These are phyloP conservation scores for Spicauda simplicius DNA, from an alignment of 2,888 invertebrate species.

Conservation along the genomic window DNA sequence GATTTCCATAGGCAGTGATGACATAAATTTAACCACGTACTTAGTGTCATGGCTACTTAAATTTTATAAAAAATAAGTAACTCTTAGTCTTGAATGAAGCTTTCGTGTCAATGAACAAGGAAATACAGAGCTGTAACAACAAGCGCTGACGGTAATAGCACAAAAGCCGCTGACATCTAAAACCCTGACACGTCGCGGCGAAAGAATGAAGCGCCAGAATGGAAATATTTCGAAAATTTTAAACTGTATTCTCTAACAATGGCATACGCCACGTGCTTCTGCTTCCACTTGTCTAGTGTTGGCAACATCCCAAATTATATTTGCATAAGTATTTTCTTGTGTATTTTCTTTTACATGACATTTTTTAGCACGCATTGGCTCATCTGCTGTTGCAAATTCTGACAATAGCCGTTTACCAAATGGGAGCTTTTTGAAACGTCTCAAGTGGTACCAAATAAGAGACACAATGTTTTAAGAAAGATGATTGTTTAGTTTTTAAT, in stretches of 20 bases:
- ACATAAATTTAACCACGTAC: too few species aligned
- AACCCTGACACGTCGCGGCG: constrained; percentile 30
- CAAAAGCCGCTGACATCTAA: constrained; percentile 34
- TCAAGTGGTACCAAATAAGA: too few species aligned
- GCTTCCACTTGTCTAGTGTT: constrained; percentile 26
- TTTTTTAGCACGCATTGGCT: constrained; percentile 1
- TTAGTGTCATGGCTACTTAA: too few species aligned
- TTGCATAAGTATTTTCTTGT: constrained; percentile 33
- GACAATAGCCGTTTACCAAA: background rate
- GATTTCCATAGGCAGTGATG: too few species aligned
- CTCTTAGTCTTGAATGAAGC: background rate
- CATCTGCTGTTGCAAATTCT: background rate
- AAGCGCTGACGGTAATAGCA: constrained; percentile 25
- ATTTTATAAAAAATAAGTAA: too few species aligned
- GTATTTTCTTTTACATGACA: constrained; percentile 10
- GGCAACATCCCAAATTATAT: constrained; percentile 29
- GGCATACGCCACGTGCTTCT: constrained; percentile 32
- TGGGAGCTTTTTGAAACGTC: background rate
- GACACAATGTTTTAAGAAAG: too few species aligned
- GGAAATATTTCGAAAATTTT: constrained; percentile 36
- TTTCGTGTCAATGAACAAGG: background rate
- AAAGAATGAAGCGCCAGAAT: constrained; percentile 34
- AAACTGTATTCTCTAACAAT: constrained; percentile 35
- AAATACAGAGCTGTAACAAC: constrained; percentile 4
- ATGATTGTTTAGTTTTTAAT: too few species aligned